Conservation (phyloP, 2,113 vertebrate species). For the Equus quagga region DNA sequence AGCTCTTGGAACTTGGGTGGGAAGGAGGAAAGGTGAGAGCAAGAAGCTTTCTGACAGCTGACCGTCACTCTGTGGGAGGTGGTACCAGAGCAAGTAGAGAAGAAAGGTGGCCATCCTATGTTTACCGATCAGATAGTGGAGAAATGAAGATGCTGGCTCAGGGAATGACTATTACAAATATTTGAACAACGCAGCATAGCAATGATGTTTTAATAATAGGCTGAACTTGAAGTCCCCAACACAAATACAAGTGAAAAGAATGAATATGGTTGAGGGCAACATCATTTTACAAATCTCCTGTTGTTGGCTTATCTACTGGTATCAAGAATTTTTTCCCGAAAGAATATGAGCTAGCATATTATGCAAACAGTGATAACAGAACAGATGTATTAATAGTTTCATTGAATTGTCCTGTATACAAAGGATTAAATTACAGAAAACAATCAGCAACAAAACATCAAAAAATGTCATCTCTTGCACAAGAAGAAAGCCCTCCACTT, state of each 20-base stretch:
- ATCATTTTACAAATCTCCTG: constrained; percentile 7
- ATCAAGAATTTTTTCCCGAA: background rate
- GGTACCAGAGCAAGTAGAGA: background rate
- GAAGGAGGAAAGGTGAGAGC: background rate
- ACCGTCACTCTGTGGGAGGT: background rate
- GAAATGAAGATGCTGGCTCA: background rate
- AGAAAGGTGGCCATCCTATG: accelerated
- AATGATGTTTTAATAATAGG: constrained; percentile 14
- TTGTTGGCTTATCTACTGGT: background rate
- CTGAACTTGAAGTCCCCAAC: background rate
- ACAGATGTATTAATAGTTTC: background rate
- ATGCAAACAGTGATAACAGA: background rate
- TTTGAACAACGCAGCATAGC: background rate
- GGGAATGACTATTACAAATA: background rate
- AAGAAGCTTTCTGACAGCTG: background rate
- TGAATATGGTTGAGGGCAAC: background rate
- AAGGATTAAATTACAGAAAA: constrained; percentile 40
- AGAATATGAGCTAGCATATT: background rate
- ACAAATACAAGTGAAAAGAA: constrained; percentile 11
- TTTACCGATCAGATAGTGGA: background rate
- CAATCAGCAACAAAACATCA: background rate
- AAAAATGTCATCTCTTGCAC: background rate
- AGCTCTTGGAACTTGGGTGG: background rate
- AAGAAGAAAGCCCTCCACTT: constrained; percentile 5
- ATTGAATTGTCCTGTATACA: background rate